Percentiles rank a stretch among this genome's conserved stretches.
Evolutionary conservation across 2,888 invertebrate genomes (phyloP).

Genomic region (Ophioninae sp.): DNA sequence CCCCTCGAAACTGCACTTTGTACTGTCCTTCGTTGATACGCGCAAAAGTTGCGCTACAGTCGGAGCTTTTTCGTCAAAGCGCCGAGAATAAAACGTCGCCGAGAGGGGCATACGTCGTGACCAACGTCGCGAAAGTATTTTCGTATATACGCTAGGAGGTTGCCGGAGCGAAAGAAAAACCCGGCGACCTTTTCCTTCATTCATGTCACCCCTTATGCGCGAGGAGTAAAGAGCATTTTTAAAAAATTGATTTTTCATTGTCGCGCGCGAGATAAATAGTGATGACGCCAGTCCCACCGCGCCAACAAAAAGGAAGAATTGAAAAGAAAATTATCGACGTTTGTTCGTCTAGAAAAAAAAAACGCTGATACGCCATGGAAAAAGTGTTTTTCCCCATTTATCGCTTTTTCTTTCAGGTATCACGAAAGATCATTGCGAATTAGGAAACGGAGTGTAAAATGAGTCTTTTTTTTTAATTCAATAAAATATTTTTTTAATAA

Average conservation of each 20-base stretch:
- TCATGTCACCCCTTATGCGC: background rate
- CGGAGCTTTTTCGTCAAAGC: conserved; percentile 29
- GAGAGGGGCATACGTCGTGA: background rate
- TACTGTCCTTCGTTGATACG: conserved; percentile 16
- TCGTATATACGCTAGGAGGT: conserved; percentile 10
- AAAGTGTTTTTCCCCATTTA: background rate
- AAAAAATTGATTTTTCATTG: background rate
- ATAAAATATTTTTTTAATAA: no score
- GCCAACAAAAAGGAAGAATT: background rate
- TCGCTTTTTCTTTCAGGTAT: no score
- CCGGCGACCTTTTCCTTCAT: conserved; percentile 6
- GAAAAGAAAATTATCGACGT: background rate
- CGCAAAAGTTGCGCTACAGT: conserved; percentile 31
- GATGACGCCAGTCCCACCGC: background rate
- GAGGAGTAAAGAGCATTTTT: background rate
- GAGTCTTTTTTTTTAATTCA: no score
- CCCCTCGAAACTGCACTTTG: conserved; percentile 30
- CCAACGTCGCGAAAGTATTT: conserved; percentile 48
- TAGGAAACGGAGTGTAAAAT: no score
- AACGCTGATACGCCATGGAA: background rate
- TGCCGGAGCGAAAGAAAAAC: background rate
- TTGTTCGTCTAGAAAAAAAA: background rate
- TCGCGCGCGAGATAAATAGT: background rate
- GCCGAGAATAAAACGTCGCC: conserved; percentile 49
- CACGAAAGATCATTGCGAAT: no score